A percentile compares a stretch with the other conserved stretches of the same genome.
phyloP scores from a whole-genome alignment of 30 jellyfish, hydroid and myxozoan species.

The Sanderia malayensis region DNA sequence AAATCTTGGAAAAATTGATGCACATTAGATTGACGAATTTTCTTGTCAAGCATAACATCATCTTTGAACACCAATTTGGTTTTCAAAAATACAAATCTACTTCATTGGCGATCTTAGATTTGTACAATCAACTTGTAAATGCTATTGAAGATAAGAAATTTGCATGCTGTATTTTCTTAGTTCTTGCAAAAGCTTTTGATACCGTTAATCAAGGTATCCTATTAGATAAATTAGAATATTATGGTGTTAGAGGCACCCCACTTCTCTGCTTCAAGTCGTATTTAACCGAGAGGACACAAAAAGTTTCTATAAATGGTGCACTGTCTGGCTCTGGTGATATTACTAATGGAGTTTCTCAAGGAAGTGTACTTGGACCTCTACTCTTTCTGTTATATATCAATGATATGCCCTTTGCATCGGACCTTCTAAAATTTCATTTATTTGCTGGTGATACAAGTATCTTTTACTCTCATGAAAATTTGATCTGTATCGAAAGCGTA shows the following conservation, averaged over 20 bases:
- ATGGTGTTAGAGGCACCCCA: neutral
- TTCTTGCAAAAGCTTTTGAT: neutral
- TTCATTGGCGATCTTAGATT: constrained; percentile 26
- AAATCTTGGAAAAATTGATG: constrained; percentile 46
- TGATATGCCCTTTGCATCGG: constrained; percentile 12
- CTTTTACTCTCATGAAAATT: constrained; percentile 12
- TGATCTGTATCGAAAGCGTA: neutral
- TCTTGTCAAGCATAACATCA: constrained; percentile 29
- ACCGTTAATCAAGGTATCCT: neutral
- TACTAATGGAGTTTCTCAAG: neutral
- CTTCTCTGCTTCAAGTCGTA: neutral
- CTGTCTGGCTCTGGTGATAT: neutral
- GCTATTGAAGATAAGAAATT: constrained; percentile 21
- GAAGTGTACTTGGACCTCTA: neutral
- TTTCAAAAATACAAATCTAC: constrained; percentile 31
- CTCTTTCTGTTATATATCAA: constrained; percentile 6
- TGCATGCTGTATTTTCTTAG: neutral
- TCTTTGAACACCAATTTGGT: constrained; percentile 40
- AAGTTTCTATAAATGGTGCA: neutral
- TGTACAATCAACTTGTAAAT: neutral
- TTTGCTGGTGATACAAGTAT: constrained; percentile 10
- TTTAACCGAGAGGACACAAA: constrained; percentile 1
- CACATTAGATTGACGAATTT: constrained; percentile 11
- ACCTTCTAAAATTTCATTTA: constrained; percentile 2
- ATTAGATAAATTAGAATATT: neutral